Conservation (phyloP, 2,888 invertebrate genomes). For the Syrista parreyssii region DNA sequence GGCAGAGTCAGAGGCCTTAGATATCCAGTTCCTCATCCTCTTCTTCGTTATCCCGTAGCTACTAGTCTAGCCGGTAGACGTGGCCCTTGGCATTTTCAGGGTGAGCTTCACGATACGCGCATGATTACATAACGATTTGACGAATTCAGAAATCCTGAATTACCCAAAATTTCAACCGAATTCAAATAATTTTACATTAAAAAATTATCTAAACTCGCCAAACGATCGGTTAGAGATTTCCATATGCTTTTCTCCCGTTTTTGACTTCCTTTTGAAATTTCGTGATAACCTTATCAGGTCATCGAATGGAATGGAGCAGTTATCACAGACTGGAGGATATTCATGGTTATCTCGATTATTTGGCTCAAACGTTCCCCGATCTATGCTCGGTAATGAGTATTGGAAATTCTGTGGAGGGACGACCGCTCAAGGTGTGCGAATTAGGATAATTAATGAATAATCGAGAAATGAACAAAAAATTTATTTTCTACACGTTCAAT, state of each 20-base stretch:
- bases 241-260: not conserved
- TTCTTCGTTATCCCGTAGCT: conserved; percentile 53
- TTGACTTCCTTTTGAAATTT: not conserved
- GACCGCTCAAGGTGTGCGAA: conserved; percentile 73
- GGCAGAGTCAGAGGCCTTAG: conserved; percentile 39
- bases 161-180: not conserved
- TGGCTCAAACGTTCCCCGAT: conserved; percentile 79
- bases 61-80: conserved; percentile 50
- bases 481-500: conserved; percentile 2
- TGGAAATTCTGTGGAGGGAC: conserved; percentile 80
- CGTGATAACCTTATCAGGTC: conserved; percentile 56
- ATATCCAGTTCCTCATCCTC: conserved; percentile 45
- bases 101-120: conserved; percentile 50
- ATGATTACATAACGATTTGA: conserved; percentile 35
- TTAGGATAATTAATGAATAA: not conserved
- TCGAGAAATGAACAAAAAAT: not conserved
- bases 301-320: conserved; percentile 80
- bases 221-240: conserved; percentile 32
- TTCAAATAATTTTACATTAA: conserved; percentile 4
- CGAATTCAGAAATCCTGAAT: conserved; percentile 32
- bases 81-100: conserved; percentile 54
- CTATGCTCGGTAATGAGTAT: conserved; percentile 79
- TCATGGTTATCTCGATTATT: conserved; percentile 77
- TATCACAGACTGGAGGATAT: conserved; percentile 80
- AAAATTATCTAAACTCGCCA: conserved; percentile 38